Conservation (phyloP, 2,113 vertebrate species). For the Catharus bicknelli region DNA sequence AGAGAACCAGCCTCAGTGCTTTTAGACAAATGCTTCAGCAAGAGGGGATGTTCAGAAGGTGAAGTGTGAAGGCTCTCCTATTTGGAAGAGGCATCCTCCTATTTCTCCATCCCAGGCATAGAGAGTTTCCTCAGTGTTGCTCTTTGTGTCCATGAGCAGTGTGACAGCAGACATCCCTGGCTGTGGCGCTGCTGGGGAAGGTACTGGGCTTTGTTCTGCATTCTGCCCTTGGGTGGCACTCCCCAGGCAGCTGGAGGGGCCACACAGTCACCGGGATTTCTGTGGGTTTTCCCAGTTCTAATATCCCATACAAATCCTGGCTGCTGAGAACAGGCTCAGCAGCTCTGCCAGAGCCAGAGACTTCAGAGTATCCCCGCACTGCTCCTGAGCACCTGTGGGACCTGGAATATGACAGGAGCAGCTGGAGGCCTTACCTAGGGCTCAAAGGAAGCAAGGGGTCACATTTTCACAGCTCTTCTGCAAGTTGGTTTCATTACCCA, state of each 20-base stretch:
- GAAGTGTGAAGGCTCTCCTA: neutral
- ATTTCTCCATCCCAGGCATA: neutral
- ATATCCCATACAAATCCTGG: neutral
- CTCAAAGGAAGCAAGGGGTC: neutral
- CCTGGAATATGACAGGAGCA: neutral
- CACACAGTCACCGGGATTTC: neutral
- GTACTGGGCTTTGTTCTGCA: neutral
- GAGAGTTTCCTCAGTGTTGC: too few relatives aligned
- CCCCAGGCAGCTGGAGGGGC: neutral
- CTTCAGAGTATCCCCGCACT: neutral
- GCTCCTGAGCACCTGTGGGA: neutral
- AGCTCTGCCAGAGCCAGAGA: neutral
- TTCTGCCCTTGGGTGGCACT: neutral
- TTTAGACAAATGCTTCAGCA: neutral
- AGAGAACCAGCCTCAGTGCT: neutral
- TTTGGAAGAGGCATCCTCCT: rapidly evolving
- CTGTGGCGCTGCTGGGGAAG: neutral
- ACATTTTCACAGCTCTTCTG: neutral
- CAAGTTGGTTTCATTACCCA: neutral
- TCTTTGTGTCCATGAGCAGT: neutral
- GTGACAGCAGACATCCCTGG: neutral
- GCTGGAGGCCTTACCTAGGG: neutral
- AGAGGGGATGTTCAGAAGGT: neutral
- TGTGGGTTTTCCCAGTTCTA: neutral
- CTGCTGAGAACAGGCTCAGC: neutral